Evolutionary conservation across 1,140 invertebrate genomes (phyloP).

Genomic region (Ectropis grisescens): DNA sequence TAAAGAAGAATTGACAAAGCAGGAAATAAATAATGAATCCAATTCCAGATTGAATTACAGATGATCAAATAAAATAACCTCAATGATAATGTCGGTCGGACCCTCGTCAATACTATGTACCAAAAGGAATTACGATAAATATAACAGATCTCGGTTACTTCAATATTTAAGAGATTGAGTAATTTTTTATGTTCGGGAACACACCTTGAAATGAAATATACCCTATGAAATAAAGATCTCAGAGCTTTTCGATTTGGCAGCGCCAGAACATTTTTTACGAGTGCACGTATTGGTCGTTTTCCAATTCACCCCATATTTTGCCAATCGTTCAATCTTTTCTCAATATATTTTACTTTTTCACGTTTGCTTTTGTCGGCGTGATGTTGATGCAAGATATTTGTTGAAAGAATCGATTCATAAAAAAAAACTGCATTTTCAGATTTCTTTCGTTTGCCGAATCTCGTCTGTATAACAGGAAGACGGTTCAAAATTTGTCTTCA

Average conservation of each 20-base stretch:
- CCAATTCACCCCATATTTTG: no score
- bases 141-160: constrained; percentile 21
- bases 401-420: no score
- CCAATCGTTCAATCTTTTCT: constrained; percentile 5
- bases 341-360: constrained; percentile 1
- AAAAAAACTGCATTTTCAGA: no score
- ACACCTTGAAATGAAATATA: neutral
- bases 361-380: constrained; percentile 1
- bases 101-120: constrained; percentile 22
- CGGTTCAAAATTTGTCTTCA: no score
- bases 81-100: constrained; percentile 3
- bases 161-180: constrained; percentile 16
- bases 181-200: constrained; percentile 1
- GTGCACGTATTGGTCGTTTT: no score
- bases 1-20: no score
- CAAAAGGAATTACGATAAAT: constrained; percentile 11
- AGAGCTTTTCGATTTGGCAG: no score
- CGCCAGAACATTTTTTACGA: no score
- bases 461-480: no score
- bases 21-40: no score
- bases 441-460: no score
- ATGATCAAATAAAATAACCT: neutral
- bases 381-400: constrained; percentile 6
- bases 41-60: neutral
- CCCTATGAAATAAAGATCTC: no score